Evolutionary conservation across 1,140 invertebrate genomes (phyloP), one percentile per base, ranked within the genome.

Genomic region (Ylistrum balloti): DNA sequence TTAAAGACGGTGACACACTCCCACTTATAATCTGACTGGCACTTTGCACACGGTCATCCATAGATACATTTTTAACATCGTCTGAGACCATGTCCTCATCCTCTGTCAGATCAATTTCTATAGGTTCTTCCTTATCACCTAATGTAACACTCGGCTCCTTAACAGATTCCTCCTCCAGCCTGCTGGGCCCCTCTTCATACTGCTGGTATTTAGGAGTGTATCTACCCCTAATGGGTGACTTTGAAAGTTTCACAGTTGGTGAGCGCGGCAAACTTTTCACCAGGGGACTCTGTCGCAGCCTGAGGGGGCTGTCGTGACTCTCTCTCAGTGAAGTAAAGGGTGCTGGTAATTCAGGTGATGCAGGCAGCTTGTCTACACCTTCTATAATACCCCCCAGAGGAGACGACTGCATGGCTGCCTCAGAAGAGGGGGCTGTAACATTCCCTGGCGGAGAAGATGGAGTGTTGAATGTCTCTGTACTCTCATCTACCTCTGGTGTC

Each of bases 191-290:
- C 15, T 74, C 56, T n/a, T 11, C 56, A 74, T 74, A 74, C 56
- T 74, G 56, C 56, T 74, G 56, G n/a, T 74, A 74, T 74, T 35
- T 88, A 33, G 87, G 87, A 22, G 87, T 88, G 32, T 88, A 88
- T 33, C 33, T 45, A 5, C 86, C 89, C 17, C 35, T 33, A 0
- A 74, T 11, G 22, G 56, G 56, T 1, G 56, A 74, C 22, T 74
- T 74, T 10, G 89, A 74, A 0, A 92, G 86, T 15, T 92, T 92
- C 10, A 92, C 89, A 28, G 89, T 92, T 7, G 91, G 91, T 22
- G 91, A 92, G 38, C 89, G 88, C 5, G 85, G 88, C 88, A 88
- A 33, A 85, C 33, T 85, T 88, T 74, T 88, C 48, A 34, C 33
- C 22, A 35, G 20, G 45, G 41, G 56, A 88, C 85, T 56, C 13